Base-by-base conservation (phyloP, 1,140 invertebrate genomes). In the Zaprionus gabonicus region DNA sequence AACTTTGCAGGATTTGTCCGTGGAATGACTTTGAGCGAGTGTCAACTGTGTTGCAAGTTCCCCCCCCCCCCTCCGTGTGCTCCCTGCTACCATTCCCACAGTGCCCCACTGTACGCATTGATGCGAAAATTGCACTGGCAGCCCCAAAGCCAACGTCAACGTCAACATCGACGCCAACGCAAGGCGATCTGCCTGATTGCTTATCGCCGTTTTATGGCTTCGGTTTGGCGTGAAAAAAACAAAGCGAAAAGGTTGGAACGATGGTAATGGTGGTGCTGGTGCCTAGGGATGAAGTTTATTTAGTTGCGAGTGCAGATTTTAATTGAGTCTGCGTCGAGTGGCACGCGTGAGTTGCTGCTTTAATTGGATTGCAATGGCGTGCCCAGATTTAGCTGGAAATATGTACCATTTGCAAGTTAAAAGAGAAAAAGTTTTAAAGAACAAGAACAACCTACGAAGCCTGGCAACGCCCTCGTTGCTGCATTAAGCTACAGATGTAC, bases 41-140 rank as follows among this genome's bases (percentile, higher is more conserved):
- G 25, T 68, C 36, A 36, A 56, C 38, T 55, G 53, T 34, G 34
- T 31, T 51, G 60, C 15, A 27, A 34, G 31, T 36, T 64, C 20
- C 9, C 46, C 13, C 1, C 46, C 9, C 0, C 17, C 60, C 51
- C 51, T 25, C 17, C 4, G 6, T 6, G 2, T 23, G n/a, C n/a
- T n/a, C 6, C 12, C 3, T 1, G n/a, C n/a, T 38, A 17, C 4
- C 28, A 17, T 15, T 13, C 13, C 4, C 15, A 1, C 10, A 27
- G 20, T 41, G n/a, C 15, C 28, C 13, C 12, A 36, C 20, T 20
- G 20, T 17, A 56, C 59, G 58, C 66, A 49, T 31, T 68, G 82
- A 76, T 71, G 82, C 68, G 79, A 64, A 85, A 86, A 86, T 82
- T 82, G 82, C 76, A 82, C 70, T 85, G 79, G 60, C 63, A 71